Evolutionary conservation across 1,140 invertebrate genomes (phyloP).

Genomic region (roundworm (Caenorhabditis elegans)): WBcel235 BX284604.4:7435501-7436000

Average conservation of each 20-base stretch:
- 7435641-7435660: neutral
- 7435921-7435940: conserved; percentile 20
- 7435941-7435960: conserved; percentile 59
- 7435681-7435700: conserved; percentile 16
- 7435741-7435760: too few relatives aligned
- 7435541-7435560: neutral
- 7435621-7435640: neutral
- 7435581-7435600: neutral
- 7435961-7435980: conserved; percentile 64
- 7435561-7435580: conserved; percentile 19
- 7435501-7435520: neutral
- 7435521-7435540: conserved; percentile 8
- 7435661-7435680: neutral
- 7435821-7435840: conserved; percentile 33
- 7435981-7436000: conserved; percentile 66
- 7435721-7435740: too few relatives aligned
- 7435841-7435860: neutral
- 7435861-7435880: conserved; percentile 43
- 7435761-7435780: neutral
- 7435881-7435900: conserved; percentile 34
- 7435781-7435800: too few relatives aligned
- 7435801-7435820: too few relatives aligned
- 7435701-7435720: too few relatives aligned
- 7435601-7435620: neutral
- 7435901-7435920: conserved; percentile 8